A percentile compares a stretch with the other conserved stretches of the same genome.
Evolutionary conservation across 2,888 invertebrate species (phyloP).

Genomic region (Brassicogethes aeneus): DNA sequence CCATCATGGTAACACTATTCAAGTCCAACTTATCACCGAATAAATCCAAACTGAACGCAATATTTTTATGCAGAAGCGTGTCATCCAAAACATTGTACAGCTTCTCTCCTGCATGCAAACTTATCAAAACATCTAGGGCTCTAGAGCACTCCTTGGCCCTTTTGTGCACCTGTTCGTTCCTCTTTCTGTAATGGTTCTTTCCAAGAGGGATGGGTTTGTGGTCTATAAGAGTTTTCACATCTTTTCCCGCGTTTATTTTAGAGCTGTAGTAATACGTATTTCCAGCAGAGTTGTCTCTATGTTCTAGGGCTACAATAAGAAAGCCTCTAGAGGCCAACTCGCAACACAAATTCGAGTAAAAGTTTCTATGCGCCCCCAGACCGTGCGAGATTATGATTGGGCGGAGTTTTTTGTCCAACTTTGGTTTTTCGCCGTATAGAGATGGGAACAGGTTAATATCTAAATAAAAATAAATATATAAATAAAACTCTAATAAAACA

Average conservation of each 20-base stretch:
- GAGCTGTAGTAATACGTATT: conserved; percentile 41
- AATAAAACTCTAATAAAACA: too few species aligned
- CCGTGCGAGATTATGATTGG: conserved; percentile 58
- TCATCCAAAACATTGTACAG: conserved; percentile 42
- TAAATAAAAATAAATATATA: too few species aligned
- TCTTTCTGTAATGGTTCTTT: conserved; percentile 33
- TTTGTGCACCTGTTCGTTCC: conserved; percentile 41
- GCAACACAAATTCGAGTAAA: conserved; percentile 51
- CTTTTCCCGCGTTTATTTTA: conserved; percentile 31
- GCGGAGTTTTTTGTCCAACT: conserved; percentile 39
- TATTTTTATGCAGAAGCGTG: conserved; percentile 18
- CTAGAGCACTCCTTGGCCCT: conserved; percentile 45
- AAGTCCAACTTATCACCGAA: conserved; percentile 40
- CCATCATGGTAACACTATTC: conserved; percentile 43
- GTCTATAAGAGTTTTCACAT: conserved; percentile 31
- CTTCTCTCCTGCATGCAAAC: conserved; percentile 42
- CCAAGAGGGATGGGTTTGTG: conserved; percentile 34
- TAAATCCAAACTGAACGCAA: conserved; percentile 31
- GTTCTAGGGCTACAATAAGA: conserved; percentile 56
- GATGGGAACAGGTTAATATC: conserved; percentile 39
- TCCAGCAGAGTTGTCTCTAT: conserved; percentile 45
- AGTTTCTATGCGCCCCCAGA: conserved; percentile 50
- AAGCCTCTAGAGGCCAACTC: conserved; percentile 59
- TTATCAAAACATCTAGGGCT: conserved; percentile 42
- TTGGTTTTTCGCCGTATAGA: conserved; percentile 42